A percentile compares a stretch with the other conserved stretches of the same genome.
Evolutionary conservation across 2,113 vertebrate genomes (phyloP).

Genomic region (Labeo catla): DNA sequence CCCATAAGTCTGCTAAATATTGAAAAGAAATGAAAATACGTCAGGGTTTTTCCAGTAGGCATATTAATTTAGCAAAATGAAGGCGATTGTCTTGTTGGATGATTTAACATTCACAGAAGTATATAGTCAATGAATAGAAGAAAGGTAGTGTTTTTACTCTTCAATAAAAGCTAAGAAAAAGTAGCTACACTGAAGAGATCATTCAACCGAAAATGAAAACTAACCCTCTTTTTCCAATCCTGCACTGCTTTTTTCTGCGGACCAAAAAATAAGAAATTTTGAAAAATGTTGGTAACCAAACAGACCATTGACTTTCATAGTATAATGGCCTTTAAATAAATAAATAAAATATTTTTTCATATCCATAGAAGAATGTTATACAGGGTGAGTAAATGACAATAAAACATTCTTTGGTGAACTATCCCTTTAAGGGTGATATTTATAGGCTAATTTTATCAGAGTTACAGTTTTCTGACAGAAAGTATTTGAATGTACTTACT

Average conservation of each 20-base stretch:
- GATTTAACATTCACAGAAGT: not conserved
- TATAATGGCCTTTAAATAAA: no score
- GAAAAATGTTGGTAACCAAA: not conserved
- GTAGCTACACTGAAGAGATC: not conserved
- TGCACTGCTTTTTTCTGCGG: not conserved
- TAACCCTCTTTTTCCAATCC: not conserved
- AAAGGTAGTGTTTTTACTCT: not conserved
- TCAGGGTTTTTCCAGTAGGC: conserved; percentile 34
- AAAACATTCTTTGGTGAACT: no score
- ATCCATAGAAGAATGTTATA: no score
- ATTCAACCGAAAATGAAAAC: not conserved
- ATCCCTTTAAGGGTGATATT: no score
- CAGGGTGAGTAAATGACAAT: no score
- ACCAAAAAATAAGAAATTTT: not conserved
- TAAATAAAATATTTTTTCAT: no score
- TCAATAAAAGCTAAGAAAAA: not conserved
- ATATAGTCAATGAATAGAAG: not conserved
- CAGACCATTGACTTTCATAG: not conserved
- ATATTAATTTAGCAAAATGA: conserved; percentile 23
- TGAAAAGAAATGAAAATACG: conserved; percentile 30
- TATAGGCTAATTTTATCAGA: no score
- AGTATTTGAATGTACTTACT: no score
- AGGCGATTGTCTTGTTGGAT: not conserved
- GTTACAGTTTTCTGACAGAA: no score
- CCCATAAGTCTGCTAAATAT: conserved; percentile 37